Base-by-base conservation (phyloP, 2,113 vertebrate species). In the Engystomops pustulosus region DNA sequence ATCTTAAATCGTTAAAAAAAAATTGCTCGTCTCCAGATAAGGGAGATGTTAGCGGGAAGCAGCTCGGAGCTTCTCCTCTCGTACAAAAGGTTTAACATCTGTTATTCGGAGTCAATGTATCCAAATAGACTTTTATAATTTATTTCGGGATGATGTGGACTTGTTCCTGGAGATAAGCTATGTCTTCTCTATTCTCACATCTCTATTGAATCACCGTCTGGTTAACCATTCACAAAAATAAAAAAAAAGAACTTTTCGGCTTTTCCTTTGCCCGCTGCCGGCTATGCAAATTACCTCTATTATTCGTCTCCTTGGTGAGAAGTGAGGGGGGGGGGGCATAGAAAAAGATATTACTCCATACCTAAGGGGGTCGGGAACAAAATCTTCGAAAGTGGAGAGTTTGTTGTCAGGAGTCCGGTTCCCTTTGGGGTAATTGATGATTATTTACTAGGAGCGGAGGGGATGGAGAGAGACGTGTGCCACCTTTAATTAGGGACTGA, bases 271-370 rank as follows among this genome's bases (percentile, higher is more conserved):
- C 70, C 86, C 84, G 89, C 87, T 88, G 65, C 86, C 87, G 58
- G 87, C 86, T 90, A 90, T 89, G 87, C 87, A 90, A 90, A 91
- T 89, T 27, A 2, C 34, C 85, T 87, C 82, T 87, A 90, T 85
- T 89, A 90, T 89, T 89, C 87, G 83, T 60, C 89, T 86, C 80
- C 85, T 84, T 62, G 12, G 77, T 36, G 69, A 87, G 88, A 87
- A 86, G 86, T 81, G 86, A 87, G 86, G 87, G 87, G 81, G 87
- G 87, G 86, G 62, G 87, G 86, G 69, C 86, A 88, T 88, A 87
- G 87, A 90, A 89, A 88, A 91, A 90, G 89, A 90, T 91, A 89
- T 91, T 90, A 91, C 90, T 90, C 89, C 87, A 87, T 79, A 83
- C 41, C 86, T 88, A 87, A 77, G 88, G 58, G 81, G 88, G 86